These are phyloP conservation scores for Geopemphigus sp. DNA, from an alignment of 1,140 invertebrate genomes.

Conservation along the genomic window DNA sequence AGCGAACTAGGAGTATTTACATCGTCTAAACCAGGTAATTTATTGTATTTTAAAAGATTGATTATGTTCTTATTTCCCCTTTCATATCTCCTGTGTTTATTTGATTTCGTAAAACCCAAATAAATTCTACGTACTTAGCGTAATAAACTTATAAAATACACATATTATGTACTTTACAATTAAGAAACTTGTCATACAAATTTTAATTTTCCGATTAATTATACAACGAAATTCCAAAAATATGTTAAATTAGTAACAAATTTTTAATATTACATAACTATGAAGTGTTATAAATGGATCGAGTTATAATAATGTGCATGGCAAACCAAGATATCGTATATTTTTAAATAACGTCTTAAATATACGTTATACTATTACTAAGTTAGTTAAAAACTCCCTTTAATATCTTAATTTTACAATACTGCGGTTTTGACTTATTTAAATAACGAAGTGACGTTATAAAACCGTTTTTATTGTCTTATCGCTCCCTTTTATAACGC, in stretches of 20 bases:
- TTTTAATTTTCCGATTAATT: no score
- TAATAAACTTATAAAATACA: no score
- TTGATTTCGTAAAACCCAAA: no score
- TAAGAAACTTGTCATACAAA: no score
- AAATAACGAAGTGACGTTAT: slow-evolving; percentile 23
- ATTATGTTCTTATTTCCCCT: no score
- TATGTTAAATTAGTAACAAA: no score
- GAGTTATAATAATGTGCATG: background rate
- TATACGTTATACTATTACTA: background rate
- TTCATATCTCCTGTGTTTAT: no score
- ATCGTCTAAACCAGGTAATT: slow-evolving; percentile 38
- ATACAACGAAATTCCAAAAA: no score
- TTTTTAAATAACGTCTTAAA: background rate
- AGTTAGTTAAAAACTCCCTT: background rate
- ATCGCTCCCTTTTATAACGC: background rate
- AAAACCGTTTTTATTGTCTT: slow-evolving; percentile 37
- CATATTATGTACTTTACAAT: no score
- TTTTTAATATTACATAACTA: no score
- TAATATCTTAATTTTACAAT: background rate
- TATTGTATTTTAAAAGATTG: background rate
- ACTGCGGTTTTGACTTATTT: background rate
- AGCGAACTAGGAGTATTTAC: slow-evolving; percentile 23
- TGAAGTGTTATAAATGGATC: background rate
- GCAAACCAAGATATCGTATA: background rate
- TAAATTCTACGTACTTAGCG: no score